phyloP scores from a whole-genome alignment of 2,113 vertebrate species.

The Notarius lentiginosus region DNA sequence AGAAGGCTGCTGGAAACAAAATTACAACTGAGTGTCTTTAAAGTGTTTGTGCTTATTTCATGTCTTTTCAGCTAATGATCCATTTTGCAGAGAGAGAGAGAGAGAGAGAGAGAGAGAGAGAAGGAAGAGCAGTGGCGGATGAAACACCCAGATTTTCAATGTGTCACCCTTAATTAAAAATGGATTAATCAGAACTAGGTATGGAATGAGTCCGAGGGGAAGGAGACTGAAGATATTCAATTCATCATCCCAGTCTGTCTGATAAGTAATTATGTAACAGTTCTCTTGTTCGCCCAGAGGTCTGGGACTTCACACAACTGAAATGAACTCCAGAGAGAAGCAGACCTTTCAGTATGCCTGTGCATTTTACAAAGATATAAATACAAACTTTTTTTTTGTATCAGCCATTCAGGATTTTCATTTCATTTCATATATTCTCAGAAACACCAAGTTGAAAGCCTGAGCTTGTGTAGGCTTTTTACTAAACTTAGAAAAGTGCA shows the following conservation, averaged over 20 bases:
- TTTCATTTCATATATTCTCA: not conserved
- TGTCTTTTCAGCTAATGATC: constrained; percentile 3
- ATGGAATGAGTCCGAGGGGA: constrained; percentile 20
- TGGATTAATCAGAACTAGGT: constrained; percentile 45
- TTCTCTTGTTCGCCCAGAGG: constrained; percentile 45
- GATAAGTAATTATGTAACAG: constrained; percentile 47
- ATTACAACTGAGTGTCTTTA: constrained; percentile 8
- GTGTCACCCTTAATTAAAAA: constrained; percentile 52
- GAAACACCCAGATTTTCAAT: constrained; percentile 51
- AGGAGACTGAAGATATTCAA: constrained; percentile 34
- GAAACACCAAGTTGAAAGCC: constrained; percentile 19
- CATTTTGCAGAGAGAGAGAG: constrained; percentile 15
- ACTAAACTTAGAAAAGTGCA: constrained; percentile 27
- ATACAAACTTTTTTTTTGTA: not conserved
- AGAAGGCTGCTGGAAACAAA: constrained; percentile 10
- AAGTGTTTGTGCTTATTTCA: not conserved
- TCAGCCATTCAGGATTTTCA: constrained; percentile 8
- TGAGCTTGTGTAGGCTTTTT: constrained; percentile 20
- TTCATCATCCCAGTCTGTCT: constrained; percentile 47
- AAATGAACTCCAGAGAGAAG: constrained; percentile 16
- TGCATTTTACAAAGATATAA: not conserved
- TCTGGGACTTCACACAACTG: constrained; percentile 27
- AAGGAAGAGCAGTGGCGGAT: not conserved
- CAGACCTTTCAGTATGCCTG: not conserved
- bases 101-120: not conserved